Evolutionary conservation across 1,140 invertebrate species (phyloP), one percentile per base, ranked within the genome.

Genomic region (Neomicropteryx cornuta): DNA sequence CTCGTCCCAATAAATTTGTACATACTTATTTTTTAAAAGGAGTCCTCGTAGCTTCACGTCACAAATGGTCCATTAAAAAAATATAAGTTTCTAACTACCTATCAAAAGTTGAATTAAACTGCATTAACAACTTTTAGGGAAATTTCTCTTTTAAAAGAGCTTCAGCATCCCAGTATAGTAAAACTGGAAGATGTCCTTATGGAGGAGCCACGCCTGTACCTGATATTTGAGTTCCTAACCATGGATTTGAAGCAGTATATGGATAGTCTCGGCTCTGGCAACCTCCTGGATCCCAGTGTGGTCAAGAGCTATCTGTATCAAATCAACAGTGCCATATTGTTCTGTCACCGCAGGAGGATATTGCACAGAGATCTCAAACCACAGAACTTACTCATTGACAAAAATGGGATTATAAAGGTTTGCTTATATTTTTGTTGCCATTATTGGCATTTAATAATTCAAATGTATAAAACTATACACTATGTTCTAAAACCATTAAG

Each of bases 221-320:
- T 99, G 36, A 92, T 98, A 35, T 99, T 99, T 69, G 97, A 99
- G 62, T 99, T 89, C 66, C 67, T 99, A 1, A 85, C 84, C 4
- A 97, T 98, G 92, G 97, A 99, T 65, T 68, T 99, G 38, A 98
- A 97, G 56, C 92, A 93, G 59, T 98, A 95, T 52, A 80, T 99
- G 71, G 95, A 99, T 62, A 81, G 75, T 17, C 72, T 96, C 39
- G 79, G 79, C 6, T 67, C 55, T 47, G 76, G 72, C 5, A 76
- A 77, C n/a, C 63, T 71, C 10, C 75, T 92, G 71, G 77, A 86
- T 33, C 71, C 75, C 34, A 59, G 49, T 19, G 64, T 71, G 42
- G 75, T 79, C 6, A 71, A 68, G 41, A 72, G 68, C 42, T 73
- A 72, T 43, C 48, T 77, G 36, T 76, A 73, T 56, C 79, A 99